phyloP scores from a whole-genome alignment of 2,113 vertebrate genomes.

The Melanerpes formicivorus region DNA sequence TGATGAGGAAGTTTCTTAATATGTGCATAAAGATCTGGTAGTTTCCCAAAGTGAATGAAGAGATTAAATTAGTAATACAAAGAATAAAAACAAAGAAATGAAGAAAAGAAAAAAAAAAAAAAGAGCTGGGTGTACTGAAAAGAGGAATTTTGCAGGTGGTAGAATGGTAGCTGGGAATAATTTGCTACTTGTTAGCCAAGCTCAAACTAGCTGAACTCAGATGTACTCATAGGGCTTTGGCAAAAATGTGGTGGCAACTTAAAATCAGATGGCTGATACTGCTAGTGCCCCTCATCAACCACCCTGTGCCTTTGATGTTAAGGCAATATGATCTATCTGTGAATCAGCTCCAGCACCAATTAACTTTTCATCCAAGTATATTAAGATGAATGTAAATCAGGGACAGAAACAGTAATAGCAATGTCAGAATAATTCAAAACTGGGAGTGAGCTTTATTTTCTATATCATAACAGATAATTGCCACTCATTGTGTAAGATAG shows the following conservation, averaged over 20 bases:
- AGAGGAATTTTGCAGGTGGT: background rate
- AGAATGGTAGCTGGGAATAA: background rate
- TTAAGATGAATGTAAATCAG: background rate
- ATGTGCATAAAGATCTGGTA: background rate
- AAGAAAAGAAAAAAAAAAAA: accelerated
- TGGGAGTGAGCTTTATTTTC: background rate
- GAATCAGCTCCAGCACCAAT: background rate
- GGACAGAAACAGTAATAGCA: background rate
- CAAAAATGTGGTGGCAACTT: background rate
- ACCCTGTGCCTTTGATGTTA: background rate
- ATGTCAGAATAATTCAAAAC: background rate
- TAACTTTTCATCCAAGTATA: background rate
- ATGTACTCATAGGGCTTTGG: background rate
- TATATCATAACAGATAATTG: background rate
- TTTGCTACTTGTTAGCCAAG: background rate
- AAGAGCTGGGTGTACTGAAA: accelerated
- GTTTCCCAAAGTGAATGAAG: background rate
- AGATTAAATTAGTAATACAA: background rate
- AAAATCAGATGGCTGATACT: background rate
- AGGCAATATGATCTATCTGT: background rate
- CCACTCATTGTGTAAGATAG: background rate
- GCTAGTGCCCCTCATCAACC: background rate
- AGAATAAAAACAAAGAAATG: background rate
- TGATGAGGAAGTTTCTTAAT: background rate
- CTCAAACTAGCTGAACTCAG: background rate